Evolutionary conservation across 1,140 invertebrate genomes (phyloP), one percentile per base, ranked within the genome.

Genomic region (Hypothenemus hampei): DNA sequence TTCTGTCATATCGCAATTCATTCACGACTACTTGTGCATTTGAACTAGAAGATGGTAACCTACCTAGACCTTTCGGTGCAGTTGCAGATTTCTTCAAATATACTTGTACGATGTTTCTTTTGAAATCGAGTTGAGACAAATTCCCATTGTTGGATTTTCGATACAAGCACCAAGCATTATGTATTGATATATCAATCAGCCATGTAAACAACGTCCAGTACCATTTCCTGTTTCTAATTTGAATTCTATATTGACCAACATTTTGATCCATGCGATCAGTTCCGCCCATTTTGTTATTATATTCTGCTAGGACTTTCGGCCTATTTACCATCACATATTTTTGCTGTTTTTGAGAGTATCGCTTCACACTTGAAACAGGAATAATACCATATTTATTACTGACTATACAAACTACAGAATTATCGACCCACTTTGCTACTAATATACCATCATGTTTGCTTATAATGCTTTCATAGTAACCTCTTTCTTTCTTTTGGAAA

Each of bases 81-180:
- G n/a, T n/a, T n/a, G n/a, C n/a, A n/a, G n/a, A n/a, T n/a, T n/a
- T n/a, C n/a, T n/a, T n/a, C n/a, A n/a, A n/a, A n/a, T n/a, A n/a
- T n/a, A n/a, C n/a, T n/a, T n/a, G n/a, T n/a, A n/a, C n/a, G n/a
- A n/a, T n/a, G n/a, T n/a, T n/a, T n/a, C n/a, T n/a, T n/a, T n/a
- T n/a, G n/a, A n/a, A n/a, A n/a, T n/a, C n/a, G n/a, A n/a, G n/a
- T n/a, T n/a, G n/a, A n/a, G n/a, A n/a, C n/a, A n/a, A n/a, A n/a
- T n/a, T n/a, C n/a, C n/a, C n/a, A n/a, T n/a, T n/a, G n/a, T n/a
- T n/a, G n/a, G n/a, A n/a, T n/a, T n/a, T n/a, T n/a, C n/a, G n/a
- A n/a, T n/a, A n/a, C n/a, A n/a, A n/a, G n/a, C n/a, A n/a, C 58
- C 68, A 72, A 13, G 67, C 67, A 60, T 71, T 71, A 54, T 68